phyloP scores from a whole-genome alignment of 2,113 vertebrate genomes.

The Regulus satrapa region DNA sequence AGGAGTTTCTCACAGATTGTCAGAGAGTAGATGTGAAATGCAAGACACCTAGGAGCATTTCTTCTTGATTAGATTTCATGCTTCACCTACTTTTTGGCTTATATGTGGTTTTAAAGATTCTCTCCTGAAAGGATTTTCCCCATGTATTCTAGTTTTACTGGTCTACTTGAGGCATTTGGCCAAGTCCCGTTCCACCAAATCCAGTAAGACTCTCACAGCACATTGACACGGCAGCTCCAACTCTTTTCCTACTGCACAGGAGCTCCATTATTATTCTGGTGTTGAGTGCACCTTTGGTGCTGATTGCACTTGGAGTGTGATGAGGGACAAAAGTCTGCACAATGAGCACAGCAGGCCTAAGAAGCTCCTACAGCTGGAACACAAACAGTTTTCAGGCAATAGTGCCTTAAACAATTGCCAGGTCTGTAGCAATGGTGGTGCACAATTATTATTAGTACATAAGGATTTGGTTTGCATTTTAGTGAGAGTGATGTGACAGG shows the following conservation, averaged over 20 bases:
- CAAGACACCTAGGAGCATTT: background rate
- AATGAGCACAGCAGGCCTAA: rapidly evolving
- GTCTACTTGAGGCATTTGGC: background rate
- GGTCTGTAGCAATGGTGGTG: no score
- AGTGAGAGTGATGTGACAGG: no score
- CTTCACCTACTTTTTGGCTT: background rate
- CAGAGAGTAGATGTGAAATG: background rate
- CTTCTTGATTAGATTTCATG: background rate
- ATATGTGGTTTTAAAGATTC: background rate
- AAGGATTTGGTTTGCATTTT: background rate
- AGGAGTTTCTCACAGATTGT: background rate
- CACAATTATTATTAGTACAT: no score
- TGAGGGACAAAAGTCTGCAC: background rate
- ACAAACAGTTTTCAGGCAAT: background rate
- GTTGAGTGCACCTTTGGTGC: background rate
- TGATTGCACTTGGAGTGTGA: background rate
- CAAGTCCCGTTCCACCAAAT: background rate
- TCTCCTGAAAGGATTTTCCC: background rate
- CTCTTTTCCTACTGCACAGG: background rate
- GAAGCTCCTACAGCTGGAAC: background rate
- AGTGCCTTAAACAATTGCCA: background rate
- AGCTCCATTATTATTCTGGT: background rate
- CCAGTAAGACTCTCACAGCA: background rate
- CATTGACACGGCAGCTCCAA: rapidly evolving
- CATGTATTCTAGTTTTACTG: background rate